Conservation (phyloP, 2,113 vertebrate genomes). For the Pteruthius melanotis region DNA sequence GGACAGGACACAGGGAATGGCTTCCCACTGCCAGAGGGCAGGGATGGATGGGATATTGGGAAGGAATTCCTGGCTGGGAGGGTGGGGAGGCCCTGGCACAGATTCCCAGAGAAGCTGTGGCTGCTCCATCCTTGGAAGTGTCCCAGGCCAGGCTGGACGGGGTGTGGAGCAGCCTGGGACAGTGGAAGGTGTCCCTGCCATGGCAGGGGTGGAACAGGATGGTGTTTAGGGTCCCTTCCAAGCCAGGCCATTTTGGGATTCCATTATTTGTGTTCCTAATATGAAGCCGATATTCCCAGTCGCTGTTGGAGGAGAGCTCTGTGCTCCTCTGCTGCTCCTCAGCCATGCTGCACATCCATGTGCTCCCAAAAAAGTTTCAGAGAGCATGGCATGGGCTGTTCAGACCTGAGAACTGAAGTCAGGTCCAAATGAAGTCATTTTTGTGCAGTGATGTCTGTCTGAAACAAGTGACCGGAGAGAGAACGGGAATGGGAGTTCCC, state of each 20-base stretch:
- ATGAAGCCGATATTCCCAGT: not conserved
- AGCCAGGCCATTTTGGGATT: not conserved
- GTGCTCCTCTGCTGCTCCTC: not conserved
- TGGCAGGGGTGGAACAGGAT: accelerated
- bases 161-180: not conserved
- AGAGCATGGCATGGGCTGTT: not conserved
- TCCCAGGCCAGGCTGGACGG: accelerated
- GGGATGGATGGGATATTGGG: not conserved
- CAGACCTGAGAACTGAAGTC: not conserved
- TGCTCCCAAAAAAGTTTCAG: not conserved
- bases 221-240: not conserved
- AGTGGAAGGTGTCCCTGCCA: not conserved
- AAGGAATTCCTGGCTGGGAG: not conserved
- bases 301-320: not conserved
- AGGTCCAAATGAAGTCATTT: accelerated
- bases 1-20: not conserved
- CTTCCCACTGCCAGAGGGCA: not conserved
- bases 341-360: too few relatives aligned
- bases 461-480: not conserved
- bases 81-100: not conserved
- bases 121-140: not conserved
- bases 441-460: not conserved
- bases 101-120: not conserved
- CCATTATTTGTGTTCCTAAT: not conserved
- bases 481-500: not conserved